Base-by-base conservation (phyloP, 2,113 vertebrate species). In the Arvicanthis niloticus region DNA sequence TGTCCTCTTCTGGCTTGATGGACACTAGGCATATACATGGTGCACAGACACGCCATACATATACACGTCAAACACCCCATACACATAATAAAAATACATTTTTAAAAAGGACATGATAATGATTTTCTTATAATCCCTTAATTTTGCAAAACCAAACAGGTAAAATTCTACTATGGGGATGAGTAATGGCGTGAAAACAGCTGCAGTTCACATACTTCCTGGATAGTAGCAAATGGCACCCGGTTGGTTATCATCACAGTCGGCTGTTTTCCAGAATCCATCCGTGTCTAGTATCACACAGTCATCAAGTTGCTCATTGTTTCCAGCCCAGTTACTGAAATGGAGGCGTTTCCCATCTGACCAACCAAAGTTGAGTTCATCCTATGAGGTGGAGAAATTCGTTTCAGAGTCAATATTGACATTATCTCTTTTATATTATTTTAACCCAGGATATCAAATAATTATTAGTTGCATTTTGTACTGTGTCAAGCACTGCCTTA, bases 221-320 rank as follows among this genome's bases (percentile, higher is more conserved):
- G 99, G 98, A 91, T 98, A 93, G 4, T 99, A 99, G 97, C 99
- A 99, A 98, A 99, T 98, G 51, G 99, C 99, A 6, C 99, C 99
- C 45, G 97, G 97, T 6, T 99, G 99, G 94, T 96, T n/a, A 53
- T 98, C 96, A 65, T 98, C 97, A 68, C 99, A 99, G 58, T 99
- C 98, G 0, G 98, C 98, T 91, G 99, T 99, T 97, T 99, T 99
- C 99, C 99, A 99, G 98, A 99, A 99, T 85, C 99, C 99, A 86
- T 99, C 99, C 0, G 97, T 99, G 96, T 99, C 99, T 98, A 99
- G 98, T 97, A 99, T 98, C 58, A 99, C 99, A 86, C 99, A 99
- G 17, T 98, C 97, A 65, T 99, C 99, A 0, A 96, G 97, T 51
- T 98, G 98, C 45, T 98, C 97, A 89, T 96, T 96, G 58, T 99